Percentiles rank a stretch among this genome's conserved stretches.
Evolutionary conservation across 2,888 invertebrate genomes (phyloP).

Genomic region (Oligia latruncula): DNA sequence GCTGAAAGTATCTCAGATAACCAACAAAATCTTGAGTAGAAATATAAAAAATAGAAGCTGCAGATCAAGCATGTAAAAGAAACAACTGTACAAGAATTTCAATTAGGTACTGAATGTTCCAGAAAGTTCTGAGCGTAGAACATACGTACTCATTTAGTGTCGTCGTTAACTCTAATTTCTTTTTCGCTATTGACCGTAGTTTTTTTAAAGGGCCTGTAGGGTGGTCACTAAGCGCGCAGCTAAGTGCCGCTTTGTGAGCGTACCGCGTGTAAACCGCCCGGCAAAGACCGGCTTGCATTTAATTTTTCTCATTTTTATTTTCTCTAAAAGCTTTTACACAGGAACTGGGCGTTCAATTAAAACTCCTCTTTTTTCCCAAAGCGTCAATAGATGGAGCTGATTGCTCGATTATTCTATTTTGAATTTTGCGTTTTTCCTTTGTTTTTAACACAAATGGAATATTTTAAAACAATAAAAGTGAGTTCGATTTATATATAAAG

Average conservation of each 20-base stretch:
- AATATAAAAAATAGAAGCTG: slow-evolving; percentile 27
- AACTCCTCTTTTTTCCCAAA: slow-evolving; percentile 72
- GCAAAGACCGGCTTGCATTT: slow-evolving; percentile 77
- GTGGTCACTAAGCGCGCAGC: slow-evolving; percentile 76
- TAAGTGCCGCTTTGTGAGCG: slow-evolving; percentile 82
- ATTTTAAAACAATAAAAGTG: slow-evolving; percentile 29
- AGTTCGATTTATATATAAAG: slow-evolving; percentile 39
- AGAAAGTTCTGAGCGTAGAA: slow-evolving; percentile 31
- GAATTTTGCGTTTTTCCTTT: slow-evolving; percentile 24
- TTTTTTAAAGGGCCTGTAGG: slow-evolving; percentile 70
- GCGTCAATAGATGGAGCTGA: slow-evolving; percentile 73
- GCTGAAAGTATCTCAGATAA: slow-evolving; percentile 25
- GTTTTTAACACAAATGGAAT: slow-evolving; percentile 14
- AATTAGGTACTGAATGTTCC: slow-evolving; percentile 43
- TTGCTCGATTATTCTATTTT: slow-evolving; percentile 67
- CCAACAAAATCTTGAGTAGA: slow-evolving; percentile 28
- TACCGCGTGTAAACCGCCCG: slow-evolving; percentile 77
- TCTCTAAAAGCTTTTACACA: slow-evolving; percentile 82
- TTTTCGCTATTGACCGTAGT: slow-evolving; percentile 71
- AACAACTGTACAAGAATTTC: slow-evolving; percentile 50
- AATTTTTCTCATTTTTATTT: slow-evolving; percentile 77
- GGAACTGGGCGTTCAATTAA: slow-evolving; percentile 81
- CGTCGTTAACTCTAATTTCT: slow-evolving; percentile 73
- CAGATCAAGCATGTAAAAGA: slow-evolving; percentile 37
- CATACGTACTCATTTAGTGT: slow-evolving; percentile 61